These are phyloP conservation scores for Gryon sp. DNA, from an alignment of 1,140 invertebrate genomes.

Conservation along the genomic window DNA sequence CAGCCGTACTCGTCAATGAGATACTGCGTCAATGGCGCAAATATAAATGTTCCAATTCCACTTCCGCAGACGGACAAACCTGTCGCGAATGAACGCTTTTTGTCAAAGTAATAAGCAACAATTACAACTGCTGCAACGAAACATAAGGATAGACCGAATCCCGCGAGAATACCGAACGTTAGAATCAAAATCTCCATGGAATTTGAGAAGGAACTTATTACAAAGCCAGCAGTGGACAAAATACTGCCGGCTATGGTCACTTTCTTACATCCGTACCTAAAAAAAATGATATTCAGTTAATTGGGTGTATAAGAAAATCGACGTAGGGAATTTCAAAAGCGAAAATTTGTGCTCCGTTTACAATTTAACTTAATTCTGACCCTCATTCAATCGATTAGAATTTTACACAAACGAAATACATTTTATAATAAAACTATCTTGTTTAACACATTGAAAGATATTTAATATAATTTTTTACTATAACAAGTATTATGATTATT, in stretches of 20 bases:
- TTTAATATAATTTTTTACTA: too few species aligned
- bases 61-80: constrained; percentile 95
- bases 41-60: constrained; percentile 94
- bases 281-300: not conserved
- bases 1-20: constrained; percentile 90
- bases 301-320: too few species aligned
- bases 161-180: constrained; percentile 92
- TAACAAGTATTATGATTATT: too few species aligned
- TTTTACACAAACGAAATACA: too few species aligned
- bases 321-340: too few species aligned
- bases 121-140: constrained; percentile 95
- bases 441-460: too few species aligned
- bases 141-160: constrained; percentile 91
- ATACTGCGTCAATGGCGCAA: constrained; percentile 90
- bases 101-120: constrained; percentile 98
- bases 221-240: constrained; percentile 88
- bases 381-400: too few species aligned
- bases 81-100: constrained; percentile 93
- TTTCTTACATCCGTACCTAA: constrained; percentile 86
- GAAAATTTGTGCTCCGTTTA: too few species aligned
- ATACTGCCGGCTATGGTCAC: constrained; percentile 90
- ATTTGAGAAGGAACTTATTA: constrained; percentile 87
- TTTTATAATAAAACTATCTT: too few species aligned
- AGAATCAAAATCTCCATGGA: constrained; percentile 90
- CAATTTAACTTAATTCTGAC: too few species aligned